Percentiles rank a stretch among this genome's conserved stretches.
Evolutionary conservation across 2,113 vertebrate genomes (phyloP).

Genomic region (Motacilla tschutschensis): DNA sequence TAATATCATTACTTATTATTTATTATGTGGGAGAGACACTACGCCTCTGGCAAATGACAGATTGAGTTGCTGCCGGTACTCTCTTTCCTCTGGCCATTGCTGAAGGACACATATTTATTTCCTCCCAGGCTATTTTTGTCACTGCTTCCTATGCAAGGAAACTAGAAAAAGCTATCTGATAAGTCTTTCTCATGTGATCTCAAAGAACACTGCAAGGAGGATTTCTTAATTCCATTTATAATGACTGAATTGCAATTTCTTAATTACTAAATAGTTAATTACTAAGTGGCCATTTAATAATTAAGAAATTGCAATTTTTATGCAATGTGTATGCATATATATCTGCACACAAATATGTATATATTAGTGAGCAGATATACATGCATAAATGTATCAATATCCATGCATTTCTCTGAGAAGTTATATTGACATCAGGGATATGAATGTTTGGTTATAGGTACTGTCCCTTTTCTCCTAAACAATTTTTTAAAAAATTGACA

Average conservation of each 20-base stretch:
- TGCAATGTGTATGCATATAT: not conserved
- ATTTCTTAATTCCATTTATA: not conserved
- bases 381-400: not conserved
- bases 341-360: not conserved
- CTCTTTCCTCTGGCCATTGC: not conserved
- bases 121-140: not conserved
- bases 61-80: not conserved
- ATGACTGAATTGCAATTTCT: not conserved
- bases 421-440: not conserved
- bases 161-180: not conserved
- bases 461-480: not conserved
- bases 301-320: not conserved
- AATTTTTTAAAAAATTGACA: not conserved
- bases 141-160: not conserved
- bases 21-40: not conserved
- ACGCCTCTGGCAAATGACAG: not conserved
- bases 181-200: not conserved
- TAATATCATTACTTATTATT: not conserved
- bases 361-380: not conserved
- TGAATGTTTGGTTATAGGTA: not conserved
- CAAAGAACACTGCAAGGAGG: not conserved
- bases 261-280: not conserved
- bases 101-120: not conserved
- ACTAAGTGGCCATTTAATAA: not conserved
- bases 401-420: rapidly evolving